Percentiles rank a stretch among this genome's conserved stretches.
phyloP scores from a whole-genome alignment of 2,113 vertebrate genomes.

The Erinaceus europaeus region DNA sequence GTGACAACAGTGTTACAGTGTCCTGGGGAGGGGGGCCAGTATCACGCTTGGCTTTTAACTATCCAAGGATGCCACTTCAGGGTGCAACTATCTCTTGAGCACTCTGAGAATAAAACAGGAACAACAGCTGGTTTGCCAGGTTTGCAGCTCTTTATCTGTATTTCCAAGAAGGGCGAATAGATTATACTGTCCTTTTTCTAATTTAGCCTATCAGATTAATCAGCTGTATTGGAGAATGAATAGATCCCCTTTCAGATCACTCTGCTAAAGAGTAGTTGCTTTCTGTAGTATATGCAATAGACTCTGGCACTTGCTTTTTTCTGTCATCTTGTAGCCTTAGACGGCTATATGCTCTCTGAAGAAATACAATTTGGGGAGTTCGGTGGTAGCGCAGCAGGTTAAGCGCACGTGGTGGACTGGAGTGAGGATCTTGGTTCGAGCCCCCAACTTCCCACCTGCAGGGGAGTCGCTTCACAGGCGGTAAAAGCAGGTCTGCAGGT shows the following conservation, averaged over 20 bases:
- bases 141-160: conserved; percentile 9
- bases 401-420: too few relatives aligned
- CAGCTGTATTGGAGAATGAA: not conserved
- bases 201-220: not conserved
- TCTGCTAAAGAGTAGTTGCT: not conserved
- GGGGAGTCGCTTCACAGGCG: too few relatives aligned
- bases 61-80: too few relatives aligned
- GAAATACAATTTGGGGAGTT: too few relatives aligned
- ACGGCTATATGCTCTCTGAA: not conserved
- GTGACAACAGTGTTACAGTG: too few relatives aligned
- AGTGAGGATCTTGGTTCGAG: too few relatives aligned
- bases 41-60: not conserved
- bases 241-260: not conserved
- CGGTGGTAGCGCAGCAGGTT: too few relatives aligned
- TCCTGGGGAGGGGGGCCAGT: not conserved
- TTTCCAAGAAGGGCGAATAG: not conserved
- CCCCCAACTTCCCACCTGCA: too few relatives aligned
- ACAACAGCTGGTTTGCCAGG: not conserved
- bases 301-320: not conserved
- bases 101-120: not conserved
- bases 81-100: too few relatives aligned
- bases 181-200: not conserved
- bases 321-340: not conserved
- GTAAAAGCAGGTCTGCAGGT: too few relatives aligned
- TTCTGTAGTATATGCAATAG: not conserved